A percentile compares a stretch with the other conserved stretches of the same genome.
phyloP scores from a whole-genome alignment of 2,888 invertebrate genomes.

The Meganola albula region DNA sequence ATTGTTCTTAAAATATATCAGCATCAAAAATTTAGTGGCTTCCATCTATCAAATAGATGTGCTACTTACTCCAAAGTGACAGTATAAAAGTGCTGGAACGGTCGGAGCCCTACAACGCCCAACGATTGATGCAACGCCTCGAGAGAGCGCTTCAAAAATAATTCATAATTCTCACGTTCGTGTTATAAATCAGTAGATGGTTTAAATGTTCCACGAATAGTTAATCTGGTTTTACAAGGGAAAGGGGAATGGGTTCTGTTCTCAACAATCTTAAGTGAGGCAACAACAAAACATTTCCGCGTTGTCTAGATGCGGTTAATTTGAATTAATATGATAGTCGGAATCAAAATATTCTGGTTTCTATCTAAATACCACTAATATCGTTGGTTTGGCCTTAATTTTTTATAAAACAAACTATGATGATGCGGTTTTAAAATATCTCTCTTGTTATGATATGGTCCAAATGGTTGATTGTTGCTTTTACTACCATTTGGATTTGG shows the following conservation, averaged over 20 bases:
- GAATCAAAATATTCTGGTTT: too few relatives aligned
- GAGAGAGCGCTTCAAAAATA: conserved; percentile 28
- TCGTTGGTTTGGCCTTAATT: too few relatives aligned
- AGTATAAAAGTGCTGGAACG: conserved; percentile 3
- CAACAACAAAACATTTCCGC: conserved; percentile 53
- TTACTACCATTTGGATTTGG: too few relatives aligned
- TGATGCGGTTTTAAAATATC: too few relatives aligned
- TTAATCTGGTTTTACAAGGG: conserved; percentile 53
- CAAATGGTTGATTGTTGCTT: too few relatives aligned
- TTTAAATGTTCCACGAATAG: conserved; percentile 65
- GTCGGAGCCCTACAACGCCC: neutral
- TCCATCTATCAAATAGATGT: conserved; percentile 9
- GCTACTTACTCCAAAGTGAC: conserved; percentile 6
- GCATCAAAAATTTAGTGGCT: neutral
- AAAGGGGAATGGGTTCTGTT: conserved; percentile 55
- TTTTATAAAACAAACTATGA: too few relatives aligned
- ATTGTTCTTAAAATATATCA: neutral
- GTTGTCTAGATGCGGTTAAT: conserved; percentile 30
- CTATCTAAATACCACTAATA: too few relatives aligned
- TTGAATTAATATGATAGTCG: neutral
- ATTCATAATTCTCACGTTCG: conserved; percentile 57
- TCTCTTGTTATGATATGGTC: too few relatives aligned
- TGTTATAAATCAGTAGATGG: conserved; percentile 55
- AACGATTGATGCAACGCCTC: neutral
- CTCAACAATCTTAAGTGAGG: conserved; percentile 43